Evolutionary conservation across 2,888 invertebrate species (phyloP), one percentile per base, ranked within the genome.

Genomic region (Xanthorhoe spadicearia): DNA sequence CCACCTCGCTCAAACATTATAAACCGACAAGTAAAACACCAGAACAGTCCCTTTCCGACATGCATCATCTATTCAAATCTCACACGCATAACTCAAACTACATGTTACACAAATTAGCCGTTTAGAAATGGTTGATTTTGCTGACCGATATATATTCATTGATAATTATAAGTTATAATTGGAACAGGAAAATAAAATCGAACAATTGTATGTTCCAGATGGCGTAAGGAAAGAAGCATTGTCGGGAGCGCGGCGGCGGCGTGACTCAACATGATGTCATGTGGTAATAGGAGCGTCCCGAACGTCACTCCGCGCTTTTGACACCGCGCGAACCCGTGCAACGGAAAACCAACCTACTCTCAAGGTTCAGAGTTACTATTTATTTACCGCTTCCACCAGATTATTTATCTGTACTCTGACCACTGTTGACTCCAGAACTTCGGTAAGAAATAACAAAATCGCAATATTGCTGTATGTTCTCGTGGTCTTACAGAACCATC

Each of bases 221-320:
- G 83, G 76, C 74, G 63, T 58, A 71, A 80, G 83, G 79, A 79
- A 81, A 80, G 75, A 79, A 74, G 77, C 78, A 75, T 74, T 78
- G 79, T 77, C 68, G 77, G 74, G 77, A 73, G 71, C 72, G 76
- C 65, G 73, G 72, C 75, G 82, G 76, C 65, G 73, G 72, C 75
- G 82, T 90, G 90, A 90, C 80, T 91, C 91, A 90, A 85, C 87
- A 88, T 92, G 91, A 92, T 90, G 90, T 92, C 92, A 92, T 88
- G 73, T 78, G 77, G 79, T 82, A 84, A 88, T 87, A 85, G 89
- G 88, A 89, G 87, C 91, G 90, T 87, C 90, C 89, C 86, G 83
- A 79, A 60, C 75, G 66, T 71, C 88, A 87, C 61, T 19, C 62
- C 50, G 23, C 56, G n/a, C 58, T 62, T 50, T 32, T 46, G 53